Percentiles rank a stretch among this genome's conserved stretches.
phyloP scores from a whole-genome alignment of 2,888 invertebrate genomes.

The Rotaria magnacalcarata region DNA sequence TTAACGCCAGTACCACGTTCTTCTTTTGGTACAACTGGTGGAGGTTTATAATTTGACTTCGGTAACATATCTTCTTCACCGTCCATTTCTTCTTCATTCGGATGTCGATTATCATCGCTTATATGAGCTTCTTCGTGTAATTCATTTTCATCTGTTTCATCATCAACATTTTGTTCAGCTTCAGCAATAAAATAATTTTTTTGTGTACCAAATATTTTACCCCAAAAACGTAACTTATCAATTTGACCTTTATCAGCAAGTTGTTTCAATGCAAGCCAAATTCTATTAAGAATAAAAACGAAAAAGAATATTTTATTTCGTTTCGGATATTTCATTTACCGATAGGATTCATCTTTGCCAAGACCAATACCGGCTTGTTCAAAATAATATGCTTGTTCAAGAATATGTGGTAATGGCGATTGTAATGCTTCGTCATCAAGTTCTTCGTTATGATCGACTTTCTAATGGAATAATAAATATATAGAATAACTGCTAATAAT shows the following conservation, averaged over 20 bases:
- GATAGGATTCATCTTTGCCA: constrained; percentile 60
- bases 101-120: constrained; percentile 54
- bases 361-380: constrained; percentile 71
- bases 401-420: constrained; percentile 61
- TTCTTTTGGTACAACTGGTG: constrained; percentile 69
- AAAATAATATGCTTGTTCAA: constrained; percentile 63
- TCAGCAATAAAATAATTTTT: constrained; percentile 78
- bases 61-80: constrained; percentile 62
- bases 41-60: constrained; percentile 65
- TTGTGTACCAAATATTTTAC: constrained; percentile 74
- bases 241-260: constrained; percentile 61
- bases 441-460: constrained; percentile 55
- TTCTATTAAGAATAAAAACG: constrained; percentile 51
- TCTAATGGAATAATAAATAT: not conserved
- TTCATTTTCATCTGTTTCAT: constrained; percentile 62
- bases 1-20: constrained; percentile 74
- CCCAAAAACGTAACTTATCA: constrained; percentile 70
- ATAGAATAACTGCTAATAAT: not conserved
- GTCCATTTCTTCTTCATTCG: not conserved
- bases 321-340: not conserved
- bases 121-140: constrained; percentile 48
- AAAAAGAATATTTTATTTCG: not conserved
- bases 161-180: constrained; percentile 67
- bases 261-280: constrained; percentile 72
- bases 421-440: constrained; percentile 56